These are phyloP conservation scores for Semnornis frantzii DNA, from an alignment of 2,113 vertebrate genomes.

Conservation along the genomic window DNA sequence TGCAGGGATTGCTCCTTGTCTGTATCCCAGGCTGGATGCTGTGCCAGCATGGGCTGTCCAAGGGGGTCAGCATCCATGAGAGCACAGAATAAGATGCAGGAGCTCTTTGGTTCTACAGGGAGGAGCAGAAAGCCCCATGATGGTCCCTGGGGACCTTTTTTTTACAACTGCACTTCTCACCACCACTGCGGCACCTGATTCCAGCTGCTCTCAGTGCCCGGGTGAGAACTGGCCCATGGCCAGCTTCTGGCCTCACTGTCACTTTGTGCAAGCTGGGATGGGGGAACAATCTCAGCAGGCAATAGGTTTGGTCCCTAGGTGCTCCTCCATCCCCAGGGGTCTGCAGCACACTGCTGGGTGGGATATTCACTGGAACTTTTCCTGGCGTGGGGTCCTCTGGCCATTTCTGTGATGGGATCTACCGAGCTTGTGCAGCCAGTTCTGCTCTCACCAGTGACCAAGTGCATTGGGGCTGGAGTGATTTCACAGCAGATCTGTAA, in stretches of 20 bases:
- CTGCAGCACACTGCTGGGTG: not conserved
- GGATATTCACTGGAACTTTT: not conserved
- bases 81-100: not conserved
- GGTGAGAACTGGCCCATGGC: not conserved
- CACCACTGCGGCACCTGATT: slow-evolving; percentile 30
- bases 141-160: not conserved
- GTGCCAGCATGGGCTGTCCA: not conserved
- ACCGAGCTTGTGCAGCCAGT: not conserved
- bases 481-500: not conserved
- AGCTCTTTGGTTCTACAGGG: not conserved
- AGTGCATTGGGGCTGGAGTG: not conserved
- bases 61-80: not conserved
- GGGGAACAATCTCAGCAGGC: not conserved
- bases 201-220: not conserved
- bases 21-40: not conserved
- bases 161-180: not conserved
- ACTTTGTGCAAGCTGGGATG: slow-evolving; percentile 5
- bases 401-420: not conserved
- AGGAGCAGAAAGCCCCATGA: not conserved
- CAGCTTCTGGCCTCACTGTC: not conserved
- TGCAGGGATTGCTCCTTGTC: not conserved
- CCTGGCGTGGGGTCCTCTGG: fast-evolving
- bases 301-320: not conserved
- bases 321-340: not conserved
- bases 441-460: not conserved